Conservation (phyloP, 2,888 invertebrate species). For the Arenicola marina region DNA sequence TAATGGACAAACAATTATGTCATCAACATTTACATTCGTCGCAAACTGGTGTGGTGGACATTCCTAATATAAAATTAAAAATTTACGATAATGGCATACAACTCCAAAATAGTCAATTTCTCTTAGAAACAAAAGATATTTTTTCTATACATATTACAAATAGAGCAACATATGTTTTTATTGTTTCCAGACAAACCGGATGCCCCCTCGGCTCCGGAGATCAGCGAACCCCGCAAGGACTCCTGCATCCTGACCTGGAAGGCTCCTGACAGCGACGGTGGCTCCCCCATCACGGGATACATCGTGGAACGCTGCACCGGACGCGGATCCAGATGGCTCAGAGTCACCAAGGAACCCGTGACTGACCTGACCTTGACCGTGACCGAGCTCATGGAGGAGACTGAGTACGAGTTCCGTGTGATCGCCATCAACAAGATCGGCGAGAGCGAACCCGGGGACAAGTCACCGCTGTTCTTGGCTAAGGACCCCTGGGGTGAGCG, state of each 20-base stretch:
- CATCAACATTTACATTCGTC: no score
- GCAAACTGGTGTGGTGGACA: no score
- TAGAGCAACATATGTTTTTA: no score
- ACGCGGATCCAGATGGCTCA: slow-evolving; percentile 40
- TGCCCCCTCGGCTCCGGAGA: slow-evolving; percentile 33
- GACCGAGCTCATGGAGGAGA: slow-evolving; percentile 51
- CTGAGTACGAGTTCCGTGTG: slow-evolving; percentile 67
- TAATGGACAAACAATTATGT: no score
- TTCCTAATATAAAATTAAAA: no score
- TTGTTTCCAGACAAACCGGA: slow-evolving; percentile 8
- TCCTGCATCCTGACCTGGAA: slow-evolving; percentile 38
- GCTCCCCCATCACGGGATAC: slow-evolving; percentile 41
- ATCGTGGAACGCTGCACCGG: slow-evolving; percentile 33
- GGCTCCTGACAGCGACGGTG: slow-evolving; percentile 40
- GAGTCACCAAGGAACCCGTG: slow-evolving; percentile 35
- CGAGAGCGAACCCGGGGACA: slow-evolving; percentile 25
- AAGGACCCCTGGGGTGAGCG: slow-evolving; percentile 40
- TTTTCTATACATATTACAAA: no score
- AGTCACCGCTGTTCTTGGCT: slow-evolving; percentile 37
- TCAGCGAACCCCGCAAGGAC: slow-evolving; percentile 36
- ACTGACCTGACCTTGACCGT: slow-evolving; percentile 11
- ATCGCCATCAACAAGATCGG: slow-evolving; percentile 71
- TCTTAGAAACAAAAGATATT: no score
- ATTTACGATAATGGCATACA: no score
- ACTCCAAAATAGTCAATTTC: no score